A percentile compares a stretch with the other conserved stretches of the same genome.
These are phyloP conservation scores for Drosophila mayri DNA, from an alignment of 1,140 invertebrate genomes.

Conservation along the genomic window DNA sequence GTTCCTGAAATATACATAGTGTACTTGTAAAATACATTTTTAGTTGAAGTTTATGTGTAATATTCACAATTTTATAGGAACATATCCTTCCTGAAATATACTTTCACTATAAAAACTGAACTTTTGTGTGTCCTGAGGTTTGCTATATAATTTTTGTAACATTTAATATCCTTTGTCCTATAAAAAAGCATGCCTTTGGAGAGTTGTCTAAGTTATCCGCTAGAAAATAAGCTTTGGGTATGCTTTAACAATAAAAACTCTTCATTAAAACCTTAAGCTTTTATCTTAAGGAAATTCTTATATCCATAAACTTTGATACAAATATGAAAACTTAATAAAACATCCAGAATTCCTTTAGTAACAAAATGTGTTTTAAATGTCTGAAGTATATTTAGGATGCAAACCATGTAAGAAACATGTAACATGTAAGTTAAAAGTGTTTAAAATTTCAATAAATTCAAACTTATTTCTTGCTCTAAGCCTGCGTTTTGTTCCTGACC, in stretches of 20 bases:
- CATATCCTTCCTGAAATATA: background rate
- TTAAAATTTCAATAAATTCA: background rate
- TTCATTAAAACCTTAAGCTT: too few relatives aligned
- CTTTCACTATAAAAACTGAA: background rate
- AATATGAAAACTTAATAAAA: background rate
- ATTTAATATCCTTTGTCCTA: background rate
- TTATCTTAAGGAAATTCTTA: background rate
- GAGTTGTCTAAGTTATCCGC: slow-evolving; percentile 3
- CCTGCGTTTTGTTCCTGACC: background rate
- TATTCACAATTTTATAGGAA: background rate
- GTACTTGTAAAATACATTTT: background rate
- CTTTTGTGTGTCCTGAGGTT: background rate
- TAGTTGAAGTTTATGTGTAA: too few relatives aligned
- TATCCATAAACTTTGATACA: background rate
- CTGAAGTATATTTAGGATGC: background rate
- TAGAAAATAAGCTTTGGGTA: background rate
- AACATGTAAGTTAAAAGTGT: too few relatives aligned
- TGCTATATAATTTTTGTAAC: background rate
- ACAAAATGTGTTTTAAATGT: background rate
- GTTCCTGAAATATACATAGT: background rate
- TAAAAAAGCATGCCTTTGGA: background rate
- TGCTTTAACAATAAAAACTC: background rate
- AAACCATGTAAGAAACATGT: background rate
- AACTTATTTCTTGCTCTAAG: background rate
- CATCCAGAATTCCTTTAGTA: too few relatives aligned